Percentiles rank a stretch among this genome's conserved stretches.
These are phyloP conservation scores for Bradypodion ventrale DNA, from an alignment of 2,797 vertebrate genomes.

Conservation along the genomic window DNA sequence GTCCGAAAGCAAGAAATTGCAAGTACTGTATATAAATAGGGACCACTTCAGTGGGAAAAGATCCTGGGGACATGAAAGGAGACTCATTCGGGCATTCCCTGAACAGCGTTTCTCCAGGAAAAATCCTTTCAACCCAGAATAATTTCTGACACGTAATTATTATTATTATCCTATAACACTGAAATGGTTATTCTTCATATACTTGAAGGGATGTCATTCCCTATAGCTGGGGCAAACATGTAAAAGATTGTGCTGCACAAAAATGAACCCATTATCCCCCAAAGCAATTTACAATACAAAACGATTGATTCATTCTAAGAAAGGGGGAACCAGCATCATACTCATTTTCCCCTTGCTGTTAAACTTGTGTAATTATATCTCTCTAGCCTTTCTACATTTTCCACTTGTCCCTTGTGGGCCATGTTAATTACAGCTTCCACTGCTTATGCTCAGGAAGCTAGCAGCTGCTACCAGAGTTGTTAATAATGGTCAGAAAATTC, in stretches of 20 bases:
- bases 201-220: too few relatives aligned
- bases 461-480: slow-evolving; percentile 4
- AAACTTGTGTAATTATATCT: neutral
- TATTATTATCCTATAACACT: too few relatives aligned
- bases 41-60: too few relatives aligned
- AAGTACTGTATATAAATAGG: too few relatives aligned
- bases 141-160: too few relatives aligned
- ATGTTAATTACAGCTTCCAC: neutral
- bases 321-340: neutral
- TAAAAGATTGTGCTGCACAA: neutral
- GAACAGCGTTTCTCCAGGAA: too few relatives aligned
- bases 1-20: too few relatives aligned
- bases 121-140: too few relatives aligned
- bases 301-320: neutral
- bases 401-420: neutral
- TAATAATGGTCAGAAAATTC: neutral
- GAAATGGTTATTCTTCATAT: too few relatives aligned
- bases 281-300: neutral
- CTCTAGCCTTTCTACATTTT: neutral
- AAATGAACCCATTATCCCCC: neutral
- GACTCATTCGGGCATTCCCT: too few relatives aligned
- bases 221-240: too few relatives aligned
- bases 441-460: slow-evolving; percentile 9
- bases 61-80: too few relatives aligned
- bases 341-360: neutral